Conservation (phyloP, 2,797 vertebrate species). For the Chlorospingus semifuscus region DNA sequence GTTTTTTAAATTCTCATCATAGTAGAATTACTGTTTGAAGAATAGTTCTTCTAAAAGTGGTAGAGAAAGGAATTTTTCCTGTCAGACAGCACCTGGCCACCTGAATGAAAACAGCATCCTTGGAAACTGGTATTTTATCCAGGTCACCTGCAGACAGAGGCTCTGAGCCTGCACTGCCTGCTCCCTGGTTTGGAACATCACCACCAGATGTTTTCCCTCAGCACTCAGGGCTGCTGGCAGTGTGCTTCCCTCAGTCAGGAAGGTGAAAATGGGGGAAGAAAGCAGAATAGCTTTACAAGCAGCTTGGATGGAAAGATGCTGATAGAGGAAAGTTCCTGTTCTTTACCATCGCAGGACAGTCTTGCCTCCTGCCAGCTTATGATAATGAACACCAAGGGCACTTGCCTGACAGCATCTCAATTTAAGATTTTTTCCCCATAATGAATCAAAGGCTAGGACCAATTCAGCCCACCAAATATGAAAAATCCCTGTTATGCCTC, state of each 20-base stretch:
- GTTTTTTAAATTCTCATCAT: background rate
- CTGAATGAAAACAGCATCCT: background rate
- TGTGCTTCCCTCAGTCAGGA: fast-evolving
- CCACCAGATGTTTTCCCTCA: background rate
- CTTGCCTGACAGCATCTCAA: background rate
- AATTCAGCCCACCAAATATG: background rate
- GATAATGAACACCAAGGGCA: background rate
- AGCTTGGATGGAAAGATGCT: background rate
- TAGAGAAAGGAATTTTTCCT: background rate
- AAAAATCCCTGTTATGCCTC: background rate
- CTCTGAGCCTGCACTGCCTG: background rate
- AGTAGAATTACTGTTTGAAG: background rate
- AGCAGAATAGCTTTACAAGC: background rate
- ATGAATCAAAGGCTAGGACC: background rate
- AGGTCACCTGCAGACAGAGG: background rate
- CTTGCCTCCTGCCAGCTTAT: background rate
- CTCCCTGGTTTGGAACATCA: background rate
- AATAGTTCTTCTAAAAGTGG: background rate
- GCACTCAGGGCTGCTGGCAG: background rate
- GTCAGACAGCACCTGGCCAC: background rate
- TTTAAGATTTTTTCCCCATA: background rate
- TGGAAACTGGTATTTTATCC: background rate
- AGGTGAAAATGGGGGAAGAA: background rate
- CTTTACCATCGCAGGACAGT: background rate
- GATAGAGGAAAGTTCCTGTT: background rate